phyloP scores from a whole-genome alignment of 2,888 invertebrate species.

The Cryptops parisi region DNA sequence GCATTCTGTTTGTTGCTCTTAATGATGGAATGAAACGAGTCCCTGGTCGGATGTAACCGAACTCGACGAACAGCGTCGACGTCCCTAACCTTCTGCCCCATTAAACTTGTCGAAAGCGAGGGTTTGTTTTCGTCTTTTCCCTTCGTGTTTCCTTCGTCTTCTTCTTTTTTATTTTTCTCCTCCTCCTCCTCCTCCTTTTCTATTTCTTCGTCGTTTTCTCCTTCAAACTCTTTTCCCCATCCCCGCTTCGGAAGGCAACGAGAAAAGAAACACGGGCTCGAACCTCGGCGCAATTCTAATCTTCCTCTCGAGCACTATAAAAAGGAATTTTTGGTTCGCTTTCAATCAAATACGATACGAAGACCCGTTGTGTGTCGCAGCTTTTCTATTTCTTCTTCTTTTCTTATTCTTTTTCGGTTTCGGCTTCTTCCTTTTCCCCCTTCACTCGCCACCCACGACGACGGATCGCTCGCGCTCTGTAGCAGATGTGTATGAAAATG shows the following conservation, averaged over 20 bases:
- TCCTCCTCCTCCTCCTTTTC: not conserved
- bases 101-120: not conserved
- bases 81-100: not conserved
- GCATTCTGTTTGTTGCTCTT: no score
- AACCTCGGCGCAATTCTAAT: conserved; percentile 15
- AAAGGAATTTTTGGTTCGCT: conserved; percentile 16
- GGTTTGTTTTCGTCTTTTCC: not conserved
- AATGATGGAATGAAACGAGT: conserved; percentile 14
- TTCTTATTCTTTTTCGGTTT: conserved; percentile 4
- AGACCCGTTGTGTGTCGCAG: conserved; percentile 1
- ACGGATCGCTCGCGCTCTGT: not conserved
- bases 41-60: not conserved
- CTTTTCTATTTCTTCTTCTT: conserved; percentile 6
- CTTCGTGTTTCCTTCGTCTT: not conserved
- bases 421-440: not conserved
- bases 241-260: conserved; percentile 6
- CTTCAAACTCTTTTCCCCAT: conserved; percentile 8
- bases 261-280: conserved; percentile 2
- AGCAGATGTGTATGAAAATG: not conserved
- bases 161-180: not conserved
- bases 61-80: not conserved
- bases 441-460: not conserved
- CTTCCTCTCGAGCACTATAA: conserved; percentile 16
- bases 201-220: not conserved
- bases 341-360: conserved; percentile 17